Evolutionary conservation across 2,888 invertebrate species (phyloP), one percentile per base, ranked within the genome.

Genomic region (Imbricaverruca yamaguchii): DNA sequence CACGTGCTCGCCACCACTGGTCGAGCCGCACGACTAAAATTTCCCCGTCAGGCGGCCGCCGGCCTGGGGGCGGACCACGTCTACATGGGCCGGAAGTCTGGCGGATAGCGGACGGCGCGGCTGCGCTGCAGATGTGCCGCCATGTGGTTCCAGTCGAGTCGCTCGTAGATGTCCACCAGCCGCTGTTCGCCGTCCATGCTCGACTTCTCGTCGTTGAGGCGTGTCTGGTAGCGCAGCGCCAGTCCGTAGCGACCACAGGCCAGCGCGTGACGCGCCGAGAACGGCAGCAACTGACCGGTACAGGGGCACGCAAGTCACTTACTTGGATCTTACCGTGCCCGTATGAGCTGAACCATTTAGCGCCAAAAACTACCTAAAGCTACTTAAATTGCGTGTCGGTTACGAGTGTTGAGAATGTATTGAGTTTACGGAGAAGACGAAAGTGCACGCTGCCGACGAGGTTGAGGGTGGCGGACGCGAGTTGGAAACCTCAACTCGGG

Each of bases 201-300:
- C 6, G 92, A 91, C 84, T 94, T 93, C 67, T 97, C 96, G 84
- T 98, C 98, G 83, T 91, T 91, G 83, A 93, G 89, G 87, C 93
- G 93, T 83, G 88, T 87, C 53, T 96, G 88, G 83, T 93, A 90
- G 87, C 94, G 95, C 83, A 93, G 87, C 83, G 93, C 92, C 83
- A 94, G 91, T 0, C 95, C 97, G 88, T 92, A 93, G 81, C 96
- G 94, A 83, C 91, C 89, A 85, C 93, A 90, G 0, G 92, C 90
- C 85, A 92, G 91, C 78, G 94, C 93, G 87, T 97, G 94, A 92
- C 94, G 94, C 69, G 94, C 88, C 21, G 92, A 57, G 56, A 79
- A 79, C 57, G 56, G 57, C 57, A 79, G 13, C 79, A 79, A 18
- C 79, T 79, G 79, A 7, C 39, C 39, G 39, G 39, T 39, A 39